phyloP scores from a whole-genome alignment of 2,888 invertebrate genomes.

The Teleogryllus oceanicus region DNA sequence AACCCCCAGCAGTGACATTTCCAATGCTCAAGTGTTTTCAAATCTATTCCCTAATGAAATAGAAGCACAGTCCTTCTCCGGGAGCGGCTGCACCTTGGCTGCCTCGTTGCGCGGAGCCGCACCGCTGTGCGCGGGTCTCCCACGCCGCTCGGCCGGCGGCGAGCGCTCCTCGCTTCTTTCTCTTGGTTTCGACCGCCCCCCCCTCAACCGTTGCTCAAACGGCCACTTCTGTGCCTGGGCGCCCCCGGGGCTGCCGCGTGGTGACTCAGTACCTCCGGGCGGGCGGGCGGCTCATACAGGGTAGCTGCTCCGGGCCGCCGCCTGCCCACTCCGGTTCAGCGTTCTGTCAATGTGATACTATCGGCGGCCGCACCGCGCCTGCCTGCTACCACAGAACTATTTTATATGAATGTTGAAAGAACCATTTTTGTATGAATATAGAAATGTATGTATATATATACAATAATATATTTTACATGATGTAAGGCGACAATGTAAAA shows the following conservation, averaged over 20 bases:
- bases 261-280: conserved; percentile 10
- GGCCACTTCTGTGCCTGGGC: conserved; percentile 18
- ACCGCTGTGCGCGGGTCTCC: background rate
- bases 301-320: background rate
- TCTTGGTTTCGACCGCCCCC: background rate
- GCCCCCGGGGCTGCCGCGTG: background rate
- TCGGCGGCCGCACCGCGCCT: background rate
- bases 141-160: background rate
- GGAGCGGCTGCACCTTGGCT: too few relatives aligned
- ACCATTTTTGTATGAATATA: conserved; percentile 18
- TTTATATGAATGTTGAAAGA: conserved; percentile 1
- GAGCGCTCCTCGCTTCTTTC: background rate
- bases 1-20: too few relatives aligned
- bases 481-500: background rate
- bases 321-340: background rate
- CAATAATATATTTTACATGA: background rate
- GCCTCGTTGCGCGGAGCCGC: too few relatives aligned
- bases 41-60: too few relatives aligned
- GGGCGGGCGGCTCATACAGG: background rate
- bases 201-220: background rate
- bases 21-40: too few relatives aligned
- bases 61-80: too few relatives aligned
- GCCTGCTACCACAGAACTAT: conserved; percentile 18
- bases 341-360: conserved; percentile 7
- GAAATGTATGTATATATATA: conserved; percentile 6